phyloP scores from a whole-genome alignment of 2,113 vertebrate genomes.

The Mesoclemmys tuberculata region DNA sequence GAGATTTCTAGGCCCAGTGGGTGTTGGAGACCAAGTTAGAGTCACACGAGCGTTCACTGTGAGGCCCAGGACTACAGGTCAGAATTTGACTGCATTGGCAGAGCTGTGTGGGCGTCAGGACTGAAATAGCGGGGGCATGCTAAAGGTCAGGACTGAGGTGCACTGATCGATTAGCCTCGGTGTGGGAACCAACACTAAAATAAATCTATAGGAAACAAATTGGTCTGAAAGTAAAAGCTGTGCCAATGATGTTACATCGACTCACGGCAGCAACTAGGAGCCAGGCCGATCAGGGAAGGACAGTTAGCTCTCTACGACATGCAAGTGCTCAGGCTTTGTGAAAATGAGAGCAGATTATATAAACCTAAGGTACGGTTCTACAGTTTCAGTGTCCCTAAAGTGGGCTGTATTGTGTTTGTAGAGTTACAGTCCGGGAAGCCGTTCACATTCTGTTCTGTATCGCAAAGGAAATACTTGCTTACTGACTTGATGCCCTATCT shows the following conservation, averaged over 20 bases:
- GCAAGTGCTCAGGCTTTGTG: not conserved
- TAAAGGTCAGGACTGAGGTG: not conserved
- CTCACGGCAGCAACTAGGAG: not conserved
- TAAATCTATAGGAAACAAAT: not conserved
- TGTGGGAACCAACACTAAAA: not conserved
- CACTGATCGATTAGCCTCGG: not conserved
- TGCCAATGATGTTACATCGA: not conserved
- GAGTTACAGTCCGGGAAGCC: not conserved
- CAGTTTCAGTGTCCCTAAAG: not conserved
- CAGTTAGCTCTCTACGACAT: rapidly evolving
- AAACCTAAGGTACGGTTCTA: not conserved
- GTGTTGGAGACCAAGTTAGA: not conserved
- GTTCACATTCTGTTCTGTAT: not conserved
- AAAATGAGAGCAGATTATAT: not conserved
- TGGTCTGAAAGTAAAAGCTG: rapidly evolving
- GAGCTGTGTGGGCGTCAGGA: not conserved
- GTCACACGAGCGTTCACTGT: too few species aligned
- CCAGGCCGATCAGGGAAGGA: not conserved
- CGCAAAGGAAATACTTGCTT: not conserved
- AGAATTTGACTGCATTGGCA: not conserved
- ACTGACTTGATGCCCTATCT: not conserved
- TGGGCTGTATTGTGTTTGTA: not conserved
- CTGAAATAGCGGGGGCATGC: not conserved
- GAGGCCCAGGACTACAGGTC: not conserved
- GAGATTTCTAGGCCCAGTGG: not conserved